Conservation (phyloP, 2,888 invertebrate species). For the Acleris emargana region DNA sequence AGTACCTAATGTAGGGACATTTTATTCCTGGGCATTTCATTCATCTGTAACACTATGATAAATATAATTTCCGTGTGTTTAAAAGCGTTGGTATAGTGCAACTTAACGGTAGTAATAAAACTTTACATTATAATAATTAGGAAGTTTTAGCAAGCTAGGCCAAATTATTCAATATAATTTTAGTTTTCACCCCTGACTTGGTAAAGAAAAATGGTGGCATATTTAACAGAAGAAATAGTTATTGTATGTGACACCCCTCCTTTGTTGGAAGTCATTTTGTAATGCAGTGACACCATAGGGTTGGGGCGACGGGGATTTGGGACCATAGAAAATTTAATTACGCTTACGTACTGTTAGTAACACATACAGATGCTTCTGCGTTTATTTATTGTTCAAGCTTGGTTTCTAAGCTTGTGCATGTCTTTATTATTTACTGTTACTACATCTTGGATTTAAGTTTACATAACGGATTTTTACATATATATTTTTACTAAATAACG, state of each 20-base stretch:
- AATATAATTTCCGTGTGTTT: too few relatives aligned
- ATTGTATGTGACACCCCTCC: slow-evolving; percentile 35
- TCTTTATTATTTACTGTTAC: neutral
- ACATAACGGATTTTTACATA: too few relatives aligned
- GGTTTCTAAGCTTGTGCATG: neutral
- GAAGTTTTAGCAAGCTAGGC: neutral
- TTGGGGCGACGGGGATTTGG: slow-evolving; percentile 10
- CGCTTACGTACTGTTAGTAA: slow-evolving; percentile 35
- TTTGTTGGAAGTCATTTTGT: slow-evolving; percentile 19
- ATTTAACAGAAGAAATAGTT: slow-evolving; percentile 32
- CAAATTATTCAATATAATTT: slow-evolving; percentile 16
- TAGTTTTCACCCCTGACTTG: slow-evolving; percentile 3
- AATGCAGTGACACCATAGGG: slow-evolving; percentile 21
- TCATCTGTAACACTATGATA: too few relatives aligned
- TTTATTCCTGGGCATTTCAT: too few relatives aligned
- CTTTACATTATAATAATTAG: too few relatives aligned
- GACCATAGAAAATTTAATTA: slow-evolving; percentile 30
- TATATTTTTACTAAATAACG: too few relatives aligned
- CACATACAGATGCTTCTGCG: slow-evolving; percentile 25
- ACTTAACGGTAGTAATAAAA: too few relatives aligned
- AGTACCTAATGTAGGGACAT: too few relatives aligned
- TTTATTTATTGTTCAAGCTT: slow-evolving; percentile 9
- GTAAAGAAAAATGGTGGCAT: slow-evolving; percentile 19
- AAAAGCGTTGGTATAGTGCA: too few relatives aligned
- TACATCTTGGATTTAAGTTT: too few relatives aligned